A percentile compares a stretch with the other conserved stretches of the same genome.
phyloP scores from a whole-genome alignment of 2,888 invertebrate species.

The Strigamia maritima region DNA sequence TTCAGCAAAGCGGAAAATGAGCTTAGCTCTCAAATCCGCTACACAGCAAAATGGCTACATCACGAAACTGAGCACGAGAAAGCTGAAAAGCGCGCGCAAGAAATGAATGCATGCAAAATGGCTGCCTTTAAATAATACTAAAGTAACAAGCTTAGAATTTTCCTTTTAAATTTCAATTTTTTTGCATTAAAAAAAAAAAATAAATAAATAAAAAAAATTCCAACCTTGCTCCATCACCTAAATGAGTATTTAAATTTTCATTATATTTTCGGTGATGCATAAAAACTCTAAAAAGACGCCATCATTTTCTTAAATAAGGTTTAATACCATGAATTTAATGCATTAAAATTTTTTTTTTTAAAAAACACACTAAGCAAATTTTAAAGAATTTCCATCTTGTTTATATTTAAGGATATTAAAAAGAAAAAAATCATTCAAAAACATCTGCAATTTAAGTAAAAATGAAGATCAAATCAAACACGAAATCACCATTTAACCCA shows the following conservation, averaged over 20 bases:
- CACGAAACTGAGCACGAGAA: neutral
- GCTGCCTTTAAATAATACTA: neutral
- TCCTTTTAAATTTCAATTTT: too few species aligned
- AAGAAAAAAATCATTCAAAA: too few species aligned
- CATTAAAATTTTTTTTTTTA: too few species aligned
- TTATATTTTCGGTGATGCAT: neutral
- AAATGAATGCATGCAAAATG: neutral
- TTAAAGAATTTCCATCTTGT: neutral
- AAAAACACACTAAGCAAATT: neutral
- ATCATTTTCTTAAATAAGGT: neutral
- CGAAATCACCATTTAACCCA: neutral
- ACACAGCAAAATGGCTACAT: conserved; percentile 27
- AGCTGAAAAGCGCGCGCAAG: neutral
- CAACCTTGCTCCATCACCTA: neutral
- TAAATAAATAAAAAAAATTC: too few species aligned
- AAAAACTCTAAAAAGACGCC: too few species aligned
- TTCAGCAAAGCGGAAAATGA: conserved; percentile 28
- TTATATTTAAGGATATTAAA: neutral
- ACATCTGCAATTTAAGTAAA: too few species aligned
- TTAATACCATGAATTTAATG: neutral
- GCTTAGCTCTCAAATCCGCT: conserved; percentile 34
- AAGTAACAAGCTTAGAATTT: neutral
- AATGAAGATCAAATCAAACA: neutral
- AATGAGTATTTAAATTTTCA: neutral
- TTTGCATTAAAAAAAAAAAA: too few species aligned